Percentiles rank a stretch among this genome's conserved stretches.
phyloP scores from a whole-genome alignment of 2,797 vertebrate species.

The Urocyon cinereoargenteus region DNA sequence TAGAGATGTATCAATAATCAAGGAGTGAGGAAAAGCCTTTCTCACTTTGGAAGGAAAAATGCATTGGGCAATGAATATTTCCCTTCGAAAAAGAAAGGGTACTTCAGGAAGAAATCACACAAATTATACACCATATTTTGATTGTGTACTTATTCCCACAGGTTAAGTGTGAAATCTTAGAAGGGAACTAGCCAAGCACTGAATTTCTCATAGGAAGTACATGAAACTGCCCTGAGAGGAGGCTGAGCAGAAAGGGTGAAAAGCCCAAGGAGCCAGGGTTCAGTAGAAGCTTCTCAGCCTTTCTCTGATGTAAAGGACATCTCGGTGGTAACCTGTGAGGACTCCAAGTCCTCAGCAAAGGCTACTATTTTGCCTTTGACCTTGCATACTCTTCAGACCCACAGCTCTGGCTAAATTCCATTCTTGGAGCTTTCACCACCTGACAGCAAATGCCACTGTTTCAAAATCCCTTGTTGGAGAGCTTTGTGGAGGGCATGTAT shows the following conservation, averaged over 20 bases:
- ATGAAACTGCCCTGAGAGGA: background rate
- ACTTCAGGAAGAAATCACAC: background rate
- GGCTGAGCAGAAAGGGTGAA: background rate
- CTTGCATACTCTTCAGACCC: background rate
- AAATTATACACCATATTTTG: background rate
- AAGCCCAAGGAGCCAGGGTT: background rate
- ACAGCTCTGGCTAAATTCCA: background rate
- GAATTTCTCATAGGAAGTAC: background rate
- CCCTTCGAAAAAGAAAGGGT: background rate
- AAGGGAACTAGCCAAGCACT: background rate
- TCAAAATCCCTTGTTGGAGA: background rate
- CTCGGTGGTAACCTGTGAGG: background rate
- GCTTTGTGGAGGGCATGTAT: background rate
- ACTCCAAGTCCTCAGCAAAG: background rate
- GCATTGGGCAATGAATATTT: background rate
- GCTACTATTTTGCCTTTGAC: background rate
- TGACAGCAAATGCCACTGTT: background rate
- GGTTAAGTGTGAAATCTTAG: background rate
- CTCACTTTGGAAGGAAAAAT: background rate
- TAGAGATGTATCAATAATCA: background rate
- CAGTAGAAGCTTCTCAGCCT: background rate
- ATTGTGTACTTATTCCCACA: background rate
- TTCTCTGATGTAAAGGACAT: background rate
- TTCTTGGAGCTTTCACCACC: background rate
- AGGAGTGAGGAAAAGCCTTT: background rate